Evolutionary conservation across 2,888 invertebrate genomes (phyloP).

Genomic region (Pollenia amentaria): DNA sequence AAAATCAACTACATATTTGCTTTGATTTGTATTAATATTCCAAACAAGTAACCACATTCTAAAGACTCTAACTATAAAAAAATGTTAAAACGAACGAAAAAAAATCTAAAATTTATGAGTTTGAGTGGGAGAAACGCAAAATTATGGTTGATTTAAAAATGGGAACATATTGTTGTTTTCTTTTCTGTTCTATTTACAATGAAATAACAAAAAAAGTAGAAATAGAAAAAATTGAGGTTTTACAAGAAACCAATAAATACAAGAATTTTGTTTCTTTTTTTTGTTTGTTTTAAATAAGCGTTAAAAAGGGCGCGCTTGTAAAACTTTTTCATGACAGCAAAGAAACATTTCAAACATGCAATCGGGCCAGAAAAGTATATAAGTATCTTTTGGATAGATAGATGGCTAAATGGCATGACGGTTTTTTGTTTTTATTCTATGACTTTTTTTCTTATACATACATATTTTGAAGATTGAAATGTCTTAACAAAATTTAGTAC

Average conservation of each 20-base stretch:
- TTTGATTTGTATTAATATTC: not conserved
- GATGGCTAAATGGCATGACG: conserved; percentile 15
- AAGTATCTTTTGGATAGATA: not conserved
- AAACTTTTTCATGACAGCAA: conserved; percentile 6
- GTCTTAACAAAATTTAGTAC: not conserved
- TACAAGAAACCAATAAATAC: conserved; percentile 5
- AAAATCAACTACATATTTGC: not conserved
- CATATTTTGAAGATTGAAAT: conserved; percentile 31
- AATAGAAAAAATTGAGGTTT: conserved; percentile 40
- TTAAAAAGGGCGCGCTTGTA: conserved; percentile 59
- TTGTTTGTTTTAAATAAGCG: not conserved
- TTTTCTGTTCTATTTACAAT: conserved; percentile 48
- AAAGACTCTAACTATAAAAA: not conserved
- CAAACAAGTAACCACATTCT: conserved; percentile 6
- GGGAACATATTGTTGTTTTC: conserved; percentile 38
- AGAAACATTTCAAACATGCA: conserved; percentile 50
- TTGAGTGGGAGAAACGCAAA: conserved; percentile 55
- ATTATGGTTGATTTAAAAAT: conserved; percentile 57
- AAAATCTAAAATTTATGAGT: conserved; percentile 13
- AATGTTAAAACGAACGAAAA: not conserved
- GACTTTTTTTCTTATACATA: not conserved
- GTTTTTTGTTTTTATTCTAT: conserved; percentile 3
- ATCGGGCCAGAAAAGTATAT: not conserved
- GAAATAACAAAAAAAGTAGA: conserved; percentile 24
- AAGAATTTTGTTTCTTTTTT: not conserved